Percentiles rank a stretch among this genome's conserved stretches.
phyloP scores from a whole-genome alignment of 2,888 invertebrate species.

The Pemphredon lugubris region DNA sequence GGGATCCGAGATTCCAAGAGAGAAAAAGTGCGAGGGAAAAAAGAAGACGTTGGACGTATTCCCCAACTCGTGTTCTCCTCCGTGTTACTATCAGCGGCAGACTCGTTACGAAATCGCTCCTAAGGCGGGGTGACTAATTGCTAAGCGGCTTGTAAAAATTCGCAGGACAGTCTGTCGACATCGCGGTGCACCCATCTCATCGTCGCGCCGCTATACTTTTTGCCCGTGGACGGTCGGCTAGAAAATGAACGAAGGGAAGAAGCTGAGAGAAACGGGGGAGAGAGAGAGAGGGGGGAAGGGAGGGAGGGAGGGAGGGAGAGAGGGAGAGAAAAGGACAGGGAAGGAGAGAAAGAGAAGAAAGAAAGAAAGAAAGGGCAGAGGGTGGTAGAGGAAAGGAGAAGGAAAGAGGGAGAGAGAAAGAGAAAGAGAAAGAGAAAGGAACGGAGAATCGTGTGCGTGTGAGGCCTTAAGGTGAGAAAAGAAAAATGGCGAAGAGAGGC shows the following conservation, averaged over 20 bases:
- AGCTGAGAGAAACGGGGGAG: neutral
- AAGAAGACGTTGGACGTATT: neutral
- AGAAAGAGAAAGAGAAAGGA: neutral
- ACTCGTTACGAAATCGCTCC: constrained; percentile 54
- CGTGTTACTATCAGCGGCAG: constrained; percentile 26
- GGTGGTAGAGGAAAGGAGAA: constrained; percentile 3
- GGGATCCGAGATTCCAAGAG: too few species aligned
- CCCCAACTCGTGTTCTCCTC: neutral
- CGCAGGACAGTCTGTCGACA: constrained; percentile 56
- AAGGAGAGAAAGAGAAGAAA: constrained; percentile 1
- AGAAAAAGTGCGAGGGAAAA: neutral
- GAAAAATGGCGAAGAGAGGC: constrained; percentile 59
- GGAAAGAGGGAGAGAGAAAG: neutral
- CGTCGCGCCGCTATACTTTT: constrained; percentile 55
- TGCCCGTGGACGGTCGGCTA: constrained; percentile 39
- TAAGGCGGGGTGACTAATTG: constrained; percentile 59
- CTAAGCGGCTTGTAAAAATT: constrained; percentile 58
- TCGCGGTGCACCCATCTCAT: constrained; percentile 47
- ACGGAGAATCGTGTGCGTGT: constrained; percentile 38
- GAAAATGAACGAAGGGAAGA: constrained; percentile 11
- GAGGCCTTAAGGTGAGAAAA: constrained; percentile 59
- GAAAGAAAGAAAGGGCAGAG: neutral
- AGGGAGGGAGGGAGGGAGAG: constrained; percentile 10
- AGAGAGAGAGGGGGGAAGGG: neutral
- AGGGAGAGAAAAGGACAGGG: neutral